Evolutionary conservation across 2,797 vertebrate genomes (phyloP).

Genomic region (Fratercula arctica): DNA sequence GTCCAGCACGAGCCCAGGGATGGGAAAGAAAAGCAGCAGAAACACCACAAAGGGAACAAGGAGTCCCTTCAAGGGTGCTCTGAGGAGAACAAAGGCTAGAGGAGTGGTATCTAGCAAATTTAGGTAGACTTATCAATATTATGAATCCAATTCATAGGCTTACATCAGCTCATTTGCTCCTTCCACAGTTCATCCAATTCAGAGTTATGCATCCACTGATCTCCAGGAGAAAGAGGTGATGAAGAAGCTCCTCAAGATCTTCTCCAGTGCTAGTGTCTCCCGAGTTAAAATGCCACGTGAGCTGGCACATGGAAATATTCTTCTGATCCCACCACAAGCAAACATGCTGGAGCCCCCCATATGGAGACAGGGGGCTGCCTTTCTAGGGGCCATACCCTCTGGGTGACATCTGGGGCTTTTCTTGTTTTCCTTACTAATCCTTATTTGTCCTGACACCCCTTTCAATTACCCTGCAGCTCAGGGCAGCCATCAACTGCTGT

Average conservation of each 20-base stretch:
- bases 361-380: background rate
- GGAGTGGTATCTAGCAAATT: background rate
- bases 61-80: background rate
- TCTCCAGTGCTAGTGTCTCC: fast-evolving
- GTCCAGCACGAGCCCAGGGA: background rate
- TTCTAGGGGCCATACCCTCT: background rate
- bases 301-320: background rate
- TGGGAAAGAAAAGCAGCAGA: background rate
- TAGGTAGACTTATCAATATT: background rate
- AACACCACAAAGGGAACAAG: background rate
- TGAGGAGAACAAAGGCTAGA: background rate
- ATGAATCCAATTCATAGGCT: background rate
- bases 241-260: background rate
- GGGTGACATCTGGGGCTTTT: background rate
- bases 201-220: background rate
- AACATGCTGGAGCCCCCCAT: fast-evolving
- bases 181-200: background rate
- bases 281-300: background rate
- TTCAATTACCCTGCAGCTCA: background rate
- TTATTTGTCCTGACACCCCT: background rate
- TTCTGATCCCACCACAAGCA: background rate
- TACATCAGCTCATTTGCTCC: background rate
- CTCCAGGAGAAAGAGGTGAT: background rate
- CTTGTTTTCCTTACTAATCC: background rate
- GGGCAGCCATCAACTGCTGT: fast-evolving